These are phyloP conservation scores for Oryzias dopingdopingensis DNA, from an alignment of 2,797 vertebrate species.

Conservation along the genomic window DNA sequence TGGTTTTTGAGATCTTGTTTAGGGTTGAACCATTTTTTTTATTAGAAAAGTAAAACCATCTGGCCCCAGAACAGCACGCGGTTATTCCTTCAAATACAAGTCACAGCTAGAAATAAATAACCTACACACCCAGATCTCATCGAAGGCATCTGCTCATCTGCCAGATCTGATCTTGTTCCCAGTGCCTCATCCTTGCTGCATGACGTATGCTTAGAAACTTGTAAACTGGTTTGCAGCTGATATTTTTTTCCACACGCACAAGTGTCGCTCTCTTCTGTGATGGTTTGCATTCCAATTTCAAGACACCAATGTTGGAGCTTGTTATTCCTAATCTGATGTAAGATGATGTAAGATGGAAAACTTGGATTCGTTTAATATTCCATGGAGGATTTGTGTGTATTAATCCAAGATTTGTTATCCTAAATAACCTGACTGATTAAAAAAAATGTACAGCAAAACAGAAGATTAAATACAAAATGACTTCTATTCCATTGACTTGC, in stretches of 20 bases:
- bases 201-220: constrained; percentile 48
- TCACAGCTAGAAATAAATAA: constrained; percentile 23
- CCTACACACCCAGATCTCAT: constrained; percentile 42
- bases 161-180: constrained; percentile 40
- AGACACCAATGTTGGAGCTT: background rate
- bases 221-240: constrained; percentile 31
- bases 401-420: constrained; percentile 8
- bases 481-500: background rate
- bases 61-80: constrained; percentile 11
- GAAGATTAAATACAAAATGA: too few species aligned
- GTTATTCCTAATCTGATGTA: constrained; percentile 23
- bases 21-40: constrained; percentile 6
- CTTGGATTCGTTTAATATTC: constrained; percentile 10
- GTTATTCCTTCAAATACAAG: constrained; percentile 23
- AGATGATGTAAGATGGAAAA: constrained; percentile 1
- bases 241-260: constrained; percentile 21
- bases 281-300: constrained; percentile 39
- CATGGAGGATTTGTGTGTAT: background rate
- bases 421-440: too few species aligned
- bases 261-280: constrained; percentile 14
- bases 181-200: constrained; percentile 20
- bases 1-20: too few species aligned
- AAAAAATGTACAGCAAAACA: too few species aligned
- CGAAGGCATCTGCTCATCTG: constrained; percentile 29
- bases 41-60: constrained; percentile 41